A percentile compares a stretch with the other conserved stretches of the same genome.
phyloP scores from a whole-genome alignment of 2,113 vertebrate genomes.

The Elephas maximus region DNA sequence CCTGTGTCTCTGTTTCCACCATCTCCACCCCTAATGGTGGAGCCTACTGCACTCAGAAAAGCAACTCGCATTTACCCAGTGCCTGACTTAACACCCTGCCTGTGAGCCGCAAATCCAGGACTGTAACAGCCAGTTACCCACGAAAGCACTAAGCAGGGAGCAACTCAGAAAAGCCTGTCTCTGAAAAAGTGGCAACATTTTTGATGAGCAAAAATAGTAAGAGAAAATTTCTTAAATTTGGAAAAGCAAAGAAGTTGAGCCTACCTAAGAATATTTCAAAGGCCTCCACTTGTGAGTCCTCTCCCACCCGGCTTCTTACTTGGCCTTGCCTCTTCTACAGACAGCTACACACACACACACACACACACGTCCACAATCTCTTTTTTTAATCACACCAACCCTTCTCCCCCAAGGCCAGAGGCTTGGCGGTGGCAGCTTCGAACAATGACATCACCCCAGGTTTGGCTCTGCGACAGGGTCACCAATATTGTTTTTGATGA shows the following conservation, averaged over 20 bases:
- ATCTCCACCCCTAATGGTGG: not conserved
- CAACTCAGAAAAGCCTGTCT: constrained; percentile 46
- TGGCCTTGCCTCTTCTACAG: not conserved
- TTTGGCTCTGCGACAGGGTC: constrained; percentile 72
- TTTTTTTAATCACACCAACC: constrained; percentile 31
- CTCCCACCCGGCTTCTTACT: not conserved
- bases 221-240: constrained; percentile 60
- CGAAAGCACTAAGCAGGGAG: constrained; percentile 41
- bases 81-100: constrained; percentile 25
- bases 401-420: constrained; percentile 26
- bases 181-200: constrained; percentile 64
- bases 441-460: constrained; percentile 77
- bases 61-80: not conserved
- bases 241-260: constrained; percentile 57
- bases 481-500: constrained; percentile 75
- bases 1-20: not conserved
- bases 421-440: not conserved
- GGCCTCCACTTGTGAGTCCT: constrained; percentile 21
- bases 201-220: constrained; percentile 64
- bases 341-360: not conserved
- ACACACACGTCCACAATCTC: not conserved
- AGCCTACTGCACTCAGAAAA: not conserved
- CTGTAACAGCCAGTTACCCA: constrained; percentile 39
- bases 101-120: not conserved
- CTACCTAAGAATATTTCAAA: constrained; percentile 61